These are phyloP conservation scores for Adelognathus sp. DNA, from an alignment of 2,888 invertebrate species.

Conservation along the genomic window DNA sequence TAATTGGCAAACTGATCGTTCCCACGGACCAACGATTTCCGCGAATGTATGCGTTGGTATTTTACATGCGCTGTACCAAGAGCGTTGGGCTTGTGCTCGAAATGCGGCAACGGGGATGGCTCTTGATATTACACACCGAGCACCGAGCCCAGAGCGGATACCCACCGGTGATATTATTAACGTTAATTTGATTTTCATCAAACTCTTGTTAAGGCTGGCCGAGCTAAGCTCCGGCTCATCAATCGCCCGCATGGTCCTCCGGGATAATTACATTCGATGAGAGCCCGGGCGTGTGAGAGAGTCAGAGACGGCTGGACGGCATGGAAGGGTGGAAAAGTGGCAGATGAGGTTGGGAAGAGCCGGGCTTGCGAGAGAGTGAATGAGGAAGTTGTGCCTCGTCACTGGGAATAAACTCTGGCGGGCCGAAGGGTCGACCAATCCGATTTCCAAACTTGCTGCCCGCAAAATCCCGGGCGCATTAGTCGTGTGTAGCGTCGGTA, in stretches of 20 bases:
- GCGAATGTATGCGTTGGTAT: neutral
- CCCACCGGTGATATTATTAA: conserved; percentile 60
- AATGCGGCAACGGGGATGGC: conserved; percentile 49
- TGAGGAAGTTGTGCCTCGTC: conserved; percentile 53
- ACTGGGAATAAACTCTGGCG: conserved; percentile 42
- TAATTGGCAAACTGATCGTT: conserved; percentile 30
- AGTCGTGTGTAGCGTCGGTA: neutral
- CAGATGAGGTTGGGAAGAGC: conserved; percentile 7
- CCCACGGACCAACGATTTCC: neutral
- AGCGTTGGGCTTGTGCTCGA: neutral
- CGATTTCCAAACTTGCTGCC: conserved; percentile 56
- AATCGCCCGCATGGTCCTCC: conserved; percentile 57
- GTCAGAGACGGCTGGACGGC: conserved; percentile 13
- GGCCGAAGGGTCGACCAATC: conserved; percentile 55
- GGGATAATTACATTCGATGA: conserved; percentile 60
- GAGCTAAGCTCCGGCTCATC: conserved; percentile 62
- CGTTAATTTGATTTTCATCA: conserved; percentile 65
- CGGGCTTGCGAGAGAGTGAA: conserved; percentile 33
- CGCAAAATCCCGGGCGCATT: conserved; percentile 38
- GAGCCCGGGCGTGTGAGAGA: conserved; percentile 34
- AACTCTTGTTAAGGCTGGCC: conserved; percentile 63
- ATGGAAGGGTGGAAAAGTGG: conserved; percentile 31
- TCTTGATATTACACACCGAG: conserved; percentile 41
- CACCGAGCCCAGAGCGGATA: conserved; percentile 26
- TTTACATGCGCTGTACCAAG: neutral